Base-by-base conservation (phyloP, 1,140 invertebrate genomes). In the Drosophila oshimai region DNA sequence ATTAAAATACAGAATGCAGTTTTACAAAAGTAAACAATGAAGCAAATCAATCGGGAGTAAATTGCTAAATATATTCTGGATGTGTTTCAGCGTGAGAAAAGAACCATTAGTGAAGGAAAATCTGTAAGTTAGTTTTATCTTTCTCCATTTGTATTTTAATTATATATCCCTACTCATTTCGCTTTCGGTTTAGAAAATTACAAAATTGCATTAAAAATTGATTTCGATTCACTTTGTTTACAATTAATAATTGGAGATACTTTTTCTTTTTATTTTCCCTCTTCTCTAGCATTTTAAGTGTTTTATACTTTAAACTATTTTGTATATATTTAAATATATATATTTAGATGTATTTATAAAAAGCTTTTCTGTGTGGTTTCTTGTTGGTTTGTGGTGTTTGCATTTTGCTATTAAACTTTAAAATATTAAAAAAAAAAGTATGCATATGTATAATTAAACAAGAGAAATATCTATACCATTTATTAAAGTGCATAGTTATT, bases 1-100 rank as follows among this genome's bases (percentile, higher is more conserved):
- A 71, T 61, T 84, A 86, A 47, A 84, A 86, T 84, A 84, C 80
- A 84, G 80, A 74, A 86, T 79, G 80, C 79, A 83, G 51, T 54
- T 75, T 60, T 71, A 60, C 39, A 57, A 58, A 55, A 47, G 42
- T 39, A 28, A 54, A 57, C 61, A 69, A 61, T 55, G 36, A 39
- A 51, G 33, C 47, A 51, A 79, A 50, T 65, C 47, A 73, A 55
- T 69, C 62, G 28, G 42, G 36, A 60, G 58, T 58, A 49, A 49
- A 68, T 64, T 47, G 22, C 33, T 72, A 41, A 73, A 60, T 54
- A 51, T 72, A 49, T 62, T 37, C 50, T 74, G 57, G 61, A 68
- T 60, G 76, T 64, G 54, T 68, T 68, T 73, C 54, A 74, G 57
- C 42, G 41, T 64, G 20, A 57, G 42, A 41, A 53, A 64, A 39